Evolutionary conservation across 2,113 vertebrate species (phyloP), one percentile per base, ranked within the genome.

Genomic region (Microtus richardsoni): DNA sequence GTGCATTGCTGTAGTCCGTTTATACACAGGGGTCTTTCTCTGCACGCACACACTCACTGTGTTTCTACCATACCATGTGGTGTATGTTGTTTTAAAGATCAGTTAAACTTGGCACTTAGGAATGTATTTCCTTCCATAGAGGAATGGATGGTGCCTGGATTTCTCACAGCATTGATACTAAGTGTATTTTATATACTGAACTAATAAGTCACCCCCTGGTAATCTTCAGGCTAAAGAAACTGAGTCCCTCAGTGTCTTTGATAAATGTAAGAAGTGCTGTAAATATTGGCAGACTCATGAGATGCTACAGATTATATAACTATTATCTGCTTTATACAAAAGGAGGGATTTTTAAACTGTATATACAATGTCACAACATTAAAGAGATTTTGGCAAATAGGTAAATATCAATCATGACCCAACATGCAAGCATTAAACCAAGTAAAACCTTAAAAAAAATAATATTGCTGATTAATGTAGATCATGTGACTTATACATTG

Each of bases 341-440:
- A 79, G 85, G 54, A 21, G 0, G 16, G 26, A 79, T 93, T 83
- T n/a, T 2, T 21, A 58, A 22, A 91, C 88, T 91, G 14, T 84
- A 84, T 96, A 97, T 95, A 87, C 86, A 92, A 66, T 88, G 93
- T 96, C 94, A 93, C 87, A 97, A 95, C 82, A 96, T 93, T 89
- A 80, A 54, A 89, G 26, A 19, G 36, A 85, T 33, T 95, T 93
- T 94, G 93, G 83, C 54, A 97, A 94, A 91, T 78, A 85, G 39
- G 78, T 91, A 80, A 21, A 92, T 92, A 97, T 97, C 95, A 97
- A 52, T 93, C 94, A 94, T 54, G 93, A 95, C 88, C 24, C 39
- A 87, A 73, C 80, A 89, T 47, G 74, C 41, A 89, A 66, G 83
- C 36, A 84, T 39, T 74, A 91, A 89, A 79, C 7, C 2, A 52